phyloP scores from a whole-genome alignment of 1,140 invertebrate genomes.

The Holotrichia oblita region DNA sequence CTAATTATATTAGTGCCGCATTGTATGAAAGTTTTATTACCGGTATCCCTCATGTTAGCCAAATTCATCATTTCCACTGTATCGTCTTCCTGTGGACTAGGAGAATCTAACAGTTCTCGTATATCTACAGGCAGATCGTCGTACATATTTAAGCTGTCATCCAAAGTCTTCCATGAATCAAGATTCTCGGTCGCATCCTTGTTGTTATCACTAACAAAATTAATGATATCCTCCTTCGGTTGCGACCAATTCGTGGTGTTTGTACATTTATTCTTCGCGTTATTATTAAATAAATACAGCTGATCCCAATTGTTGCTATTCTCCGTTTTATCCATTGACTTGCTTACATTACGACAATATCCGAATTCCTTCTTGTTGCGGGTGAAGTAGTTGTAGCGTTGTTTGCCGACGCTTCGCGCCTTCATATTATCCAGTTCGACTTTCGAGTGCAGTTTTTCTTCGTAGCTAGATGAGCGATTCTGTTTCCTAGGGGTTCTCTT shows the following conservation, averaged over 20 bases:
- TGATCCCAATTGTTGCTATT: slow-evolving; percentile 42
- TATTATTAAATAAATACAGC: slow-evolving; percentile 43
- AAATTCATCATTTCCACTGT: slow-evolving; percentile 54
- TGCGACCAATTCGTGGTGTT: slow-evolving; percentile 16
- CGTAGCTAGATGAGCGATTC: slow-evolving; percentile 45
- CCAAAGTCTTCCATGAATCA: slow-evolving; percentile 52
- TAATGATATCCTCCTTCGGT: slow-evolving; percentile 29
- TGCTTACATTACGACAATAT: slow-evolving; percentile 40
- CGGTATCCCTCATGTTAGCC: slow-evolving; percentile 50
- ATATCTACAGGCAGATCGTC: slow-evolving; percentile 69
- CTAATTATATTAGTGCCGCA: slow-evolving; percentile 62
- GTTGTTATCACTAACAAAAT: slow-evolving; percentile 25
- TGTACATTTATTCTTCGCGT: slow-evolving; percentile 38
- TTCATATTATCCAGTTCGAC: slow-evolving; percentile 45
- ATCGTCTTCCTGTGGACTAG: slow-evolving; percentile 59
- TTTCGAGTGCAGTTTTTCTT: slow-evolving; percentile 45
- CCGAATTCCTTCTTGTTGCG: slow-evolving; percentile 45
- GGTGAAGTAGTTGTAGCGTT: slow-evolving; percentile 44
- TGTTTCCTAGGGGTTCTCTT: slow-evolving; percentile 45
- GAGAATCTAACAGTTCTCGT: slow-evolving; percentile 66
- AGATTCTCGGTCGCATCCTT: slow-evolving; percentile 64
- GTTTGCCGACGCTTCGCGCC: slow-evolving; percentile 42
- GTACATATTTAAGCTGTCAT: slow-evolving; percentile 63
- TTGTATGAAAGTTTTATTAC: slow-evolving; percentile 54
- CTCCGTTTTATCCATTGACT: slow-evolving; percentile 43